Percentiles rank a stretch among this genome's conserved stretches.
Evolutionary conservation across 2,113 vertebrate genomes (phyloP).

Genomic region (Oplegnathus fasciatus): DNA sequence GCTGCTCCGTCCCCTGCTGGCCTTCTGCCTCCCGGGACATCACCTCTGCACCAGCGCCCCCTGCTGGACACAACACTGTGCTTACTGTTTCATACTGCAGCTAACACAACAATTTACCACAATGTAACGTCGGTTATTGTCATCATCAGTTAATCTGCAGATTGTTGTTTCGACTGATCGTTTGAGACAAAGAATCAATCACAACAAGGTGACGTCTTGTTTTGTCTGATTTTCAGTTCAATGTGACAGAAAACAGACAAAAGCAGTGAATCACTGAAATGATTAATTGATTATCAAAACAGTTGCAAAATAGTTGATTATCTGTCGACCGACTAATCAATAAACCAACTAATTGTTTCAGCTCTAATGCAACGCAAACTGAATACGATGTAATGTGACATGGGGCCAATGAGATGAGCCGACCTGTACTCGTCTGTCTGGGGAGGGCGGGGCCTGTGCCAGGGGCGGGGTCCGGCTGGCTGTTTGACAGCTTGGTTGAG

Average conservation of each 20-base stretch:
- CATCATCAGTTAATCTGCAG: too few species aligned
- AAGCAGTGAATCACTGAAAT: too few species aligned
- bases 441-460: slow-evolving; percentile 79
- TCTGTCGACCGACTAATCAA: neutral
- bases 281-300: neutral
- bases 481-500: slow-evolving; percentile 77
- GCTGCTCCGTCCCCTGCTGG: slow-evolving; percentile 79
- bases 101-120: neutral
- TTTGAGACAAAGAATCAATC: too few species aligned
- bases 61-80: slow-evolving; percentile 75
- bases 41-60: slow-evolving; percentile 83
- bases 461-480: slow-evolving; percentile 76
- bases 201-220: too few species aligned
- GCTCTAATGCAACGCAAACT: neutral
- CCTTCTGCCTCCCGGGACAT: slow-evolving; percentile 88
- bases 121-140: neutral
- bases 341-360: neutral
- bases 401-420: neutral
- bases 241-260: too few species aligned
- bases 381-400: neutral
- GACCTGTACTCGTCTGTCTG: slow-evolving; percentile 60
- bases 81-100: neutral
- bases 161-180: too few species aligned
- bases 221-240: too few species aligned
- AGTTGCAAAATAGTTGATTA: neutral